phyloP scores from a whole-genome alignment of 2,113 vertebrate genomes.

The Takifugu flavidus region DNA sequence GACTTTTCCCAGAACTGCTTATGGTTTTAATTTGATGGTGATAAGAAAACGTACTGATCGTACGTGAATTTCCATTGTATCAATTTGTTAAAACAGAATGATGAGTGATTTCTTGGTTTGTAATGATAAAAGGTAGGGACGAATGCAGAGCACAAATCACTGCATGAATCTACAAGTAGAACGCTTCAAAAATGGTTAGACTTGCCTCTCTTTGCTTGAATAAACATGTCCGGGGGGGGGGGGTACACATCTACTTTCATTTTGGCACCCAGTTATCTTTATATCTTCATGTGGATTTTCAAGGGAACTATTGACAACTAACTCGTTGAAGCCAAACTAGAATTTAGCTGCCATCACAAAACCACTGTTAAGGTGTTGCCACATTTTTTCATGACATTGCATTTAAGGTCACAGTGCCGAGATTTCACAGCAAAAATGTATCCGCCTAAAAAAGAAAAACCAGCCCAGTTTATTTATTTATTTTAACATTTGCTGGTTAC shows the following conservation, averaged over 20 bases:
- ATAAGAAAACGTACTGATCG: no score
- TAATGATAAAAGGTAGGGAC: neutral
- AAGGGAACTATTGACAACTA: neutral
- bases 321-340: neutral
- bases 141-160: neutral
- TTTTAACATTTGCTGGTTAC: neutral
- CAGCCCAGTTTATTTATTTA: neutral
- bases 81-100: no score
- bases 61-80: no score
- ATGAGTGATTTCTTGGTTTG: neutral
- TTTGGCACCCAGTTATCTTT: neutral
- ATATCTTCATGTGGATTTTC: neutral
- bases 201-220: conserved; percentile 7
- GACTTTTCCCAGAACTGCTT: no score
- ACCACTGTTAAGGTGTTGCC: neutral
- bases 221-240: conserved; percentile 18
- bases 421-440: neutral
- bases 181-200: conserved; percentile 12
- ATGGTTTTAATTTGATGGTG: no score
- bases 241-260: conserved; percentile 3
- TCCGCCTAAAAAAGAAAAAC: neutral
- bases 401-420: neutral
- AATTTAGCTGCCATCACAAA: conserved; percentile 8
- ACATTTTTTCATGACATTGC: neutral
- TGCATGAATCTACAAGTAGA: conserved; percentile 35